A percentile compares a stretch with the other conserved stretches of the same genome.
These are phyloP conservation scores for Charaxes varanes DNA, from an alignment of 1,140 invertebrate genomes.

Conservation along the genomic window DNA sequence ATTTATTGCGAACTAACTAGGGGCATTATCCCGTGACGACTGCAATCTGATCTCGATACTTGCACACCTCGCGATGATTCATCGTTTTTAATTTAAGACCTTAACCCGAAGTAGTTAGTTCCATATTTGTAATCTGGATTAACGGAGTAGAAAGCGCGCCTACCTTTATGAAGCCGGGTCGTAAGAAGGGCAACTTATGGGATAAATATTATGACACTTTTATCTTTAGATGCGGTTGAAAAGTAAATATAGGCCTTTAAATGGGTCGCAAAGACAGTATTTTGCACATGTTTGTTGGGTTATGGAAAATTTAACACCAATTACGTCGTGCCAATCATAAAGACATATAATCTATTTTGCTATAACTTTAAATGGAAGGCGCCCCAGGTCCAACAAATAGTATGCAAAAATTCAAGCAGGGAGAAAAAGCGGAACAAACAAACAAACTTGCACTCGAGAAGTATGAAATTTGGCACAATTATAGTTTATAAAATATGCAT, in stretches of 20 bases:
- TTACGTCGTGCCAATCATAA: no score
- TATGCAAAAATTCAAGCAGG: no score
- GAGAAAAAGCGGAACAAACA: no score
- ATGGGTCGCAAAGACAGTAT: conserved; percentile 11
- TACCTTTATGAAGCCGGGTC: conserved; percentile 57
- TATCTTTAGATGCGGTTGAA: conserved; percentile 61
- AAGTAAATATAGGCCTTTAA: conserved; percentile 48
- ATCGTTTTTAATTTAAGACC: conserved; percentile 43
- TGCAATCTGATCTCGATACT: conserved; percentile 48
- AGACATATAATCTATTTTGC: no score
- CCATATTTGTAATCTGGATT: conserved; percentile 31
- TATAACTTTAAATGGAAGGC: no score
- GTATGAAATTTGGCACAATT: no score
- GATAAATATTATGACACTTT: conserved; percentile 71
- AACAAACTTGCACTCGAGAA: no score
- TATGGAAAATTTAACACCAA: conserved; percentile 6
- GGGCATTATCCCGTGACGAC: conserved; percentile 65
- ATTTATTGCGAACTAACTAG: conserved; percentile 67
- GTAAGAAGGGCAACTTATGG: conserved; percentile 67
- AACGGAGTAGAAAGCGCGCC: conserved; percentile 44
- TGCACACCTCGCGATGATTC: conserved; percentile 31
- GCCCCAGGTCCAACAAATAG: no score
- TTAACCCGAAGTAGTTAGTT: conserved; percentile 38
- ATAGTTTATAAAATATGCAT: no score
- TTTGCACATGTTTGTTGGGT: conserved; percentile 13